Base-by-base conservation (phyloP, 2,888 invertebrate genomes). In the Chymomyza fuscimana region DNA sequence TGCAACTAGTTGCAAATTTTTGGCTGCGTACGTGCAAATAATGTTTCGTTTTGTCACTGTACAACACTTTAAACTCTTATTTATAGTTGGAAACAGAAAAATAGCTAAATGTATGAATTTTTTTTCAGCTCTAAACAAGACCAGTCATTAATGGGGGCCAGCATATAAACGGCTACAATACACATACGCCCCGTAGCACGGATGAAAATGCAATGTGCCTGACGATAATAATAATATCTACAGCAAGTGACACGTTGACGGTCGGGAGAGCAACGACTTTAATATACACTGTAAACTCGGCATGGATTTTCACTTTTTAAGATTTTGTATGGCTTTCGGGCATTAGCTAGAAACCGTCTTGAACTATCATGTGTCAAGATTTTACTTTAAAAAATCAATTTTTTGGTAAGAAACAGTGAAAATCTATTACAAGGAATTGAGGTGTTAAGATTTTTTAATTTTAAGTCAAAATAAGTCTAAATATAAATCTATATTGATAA, bases 101-200 rank as follows among this genome's bases (percentile, higher is more conserved):
- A 16, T 16, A 36, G 60, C 68, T 54, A 75, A 79, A 70, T 75
- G 65, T 67, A 66, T 74, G 72, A 64, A 50, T 69, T 67, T 62
- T 67, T 16, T 5, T 32, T 6, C 32, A 32, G 19, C 36, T 56
- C 60, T 19, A 54, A 66, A 51, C n/a, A 36, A 70, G 86, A 78
- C 81, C 80, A 67, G 77, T 80, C 74, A 83, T 86, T 83, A 84
- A 74, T 61, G 60, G 69, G 9, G 9, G 16, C 74, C 56, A 78
- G 70, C 81, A 61, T 71, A 71, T 79, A 73, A 84, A 82, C 80
- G 77, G 81, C 80, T 75, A 76, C 80, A 82, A 79, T 71, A 86
- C 71, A 76, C 76, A 80, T 78, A 80, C 87, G 81, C 81, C 87
- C 80, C 82, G 65, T 63, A 65, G 83, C 71, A 71, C 63, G 58